Evolutionary conservation across 2,797 vertebrate species (phyloP), one percentile per base, ranked within the genome.

Genomic region (Chloroceryle amazona): DNA sequence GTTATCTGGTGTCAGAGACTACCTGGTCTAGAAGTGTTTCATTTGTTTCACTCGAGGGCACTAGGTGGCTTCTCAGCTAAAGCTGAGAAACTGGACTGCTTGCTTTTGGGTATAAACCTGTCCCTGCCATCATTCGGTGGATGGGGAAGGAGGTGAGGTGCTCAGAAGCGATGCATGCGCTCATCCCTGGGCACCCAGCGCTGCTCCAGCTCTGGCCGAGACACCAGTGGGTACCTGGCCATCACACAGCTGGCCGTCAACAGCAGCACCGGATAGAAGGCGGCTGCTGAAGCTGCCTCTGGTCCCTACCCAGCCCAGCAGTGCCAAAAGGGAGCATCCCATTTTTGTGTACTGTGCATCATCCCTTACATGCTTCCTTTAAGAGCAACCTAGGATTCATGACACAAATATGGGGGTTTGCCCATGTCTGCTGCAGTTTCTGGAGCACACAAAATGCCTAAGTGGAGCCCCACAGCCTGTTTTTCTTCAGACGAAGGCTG

Each of bases 401-500:
- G 68, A 21, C 21, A 76, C 22, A 68, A 67, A 74, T 25, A 44
- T 1, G 5, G 12, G 21, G 5, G 1, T 58, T 79, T 55, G 25
- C 4, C 14, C 42, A 35, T 0, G 25, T 83, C 83, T 70, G 10
- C 39, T 91, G 62, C 39, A 10, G 23, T 79, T 87, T 79, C 76
- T 72, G 58, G 67, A 54, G 49, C 22, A 49, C 16, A 58, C 10
- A 85, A 81, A 88, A 58, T 26, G n/a, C 10, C 41, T 37, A 35
- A 63, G 37, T 55, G 37, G 63, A 96, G 63, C 19, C n/a, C 73
- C 71, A 25, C 44, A 81, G 42, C 21, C 33, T 66, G 26, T 41
- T 94, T 86, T 82, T 29, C 57, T 82, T 80, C 81, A 51, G 41
- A 49, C 29, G 81, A 79, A 93, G 52, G 42, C 78, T 83, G 75